phyloP scores from a whole-genome alignment of 2,888 invertebrate genomes.

The Notocelia uddmanniana region DNA sequence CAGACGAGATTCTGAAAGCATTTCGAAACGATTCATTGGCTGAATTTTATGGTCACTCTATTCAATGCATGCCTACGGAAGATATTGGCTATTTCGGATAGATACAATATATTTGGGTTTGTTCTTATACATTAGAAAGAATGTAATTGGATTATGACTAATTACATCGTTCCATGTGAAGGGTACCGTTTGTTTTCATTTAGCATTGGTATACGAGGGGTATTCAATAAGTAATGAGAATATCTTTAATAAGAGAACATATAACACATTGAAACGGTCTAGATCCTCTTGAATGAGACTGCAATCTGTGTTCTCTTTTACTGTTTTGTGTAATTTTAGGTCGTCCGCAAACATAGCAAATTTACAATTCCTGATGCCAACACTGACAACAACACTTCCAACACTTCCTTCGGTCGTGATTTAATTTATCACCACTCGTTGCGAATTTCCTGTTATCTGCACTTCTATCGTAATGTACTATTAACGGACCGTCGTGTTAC shows the following conservation, averaged over 20 bases:
- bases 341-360: background rate
- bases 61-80: constrained; percentile 1
- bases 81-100: background rate
- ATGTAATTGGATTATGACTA: background rate
- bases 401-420: no score
- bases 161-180: background rate
- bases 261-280: background rate
- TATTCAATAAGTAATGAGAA: no score
- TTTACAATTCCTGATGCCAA: background rate
- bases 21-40: background rate
- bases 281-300: background rate
- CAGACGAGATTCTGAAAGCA: background rate
- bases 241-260: no score
- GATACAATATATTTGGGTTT: constrained; percentile 1
- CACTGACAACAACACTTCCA: no score
- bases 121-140: background rate
- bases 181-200: no score
- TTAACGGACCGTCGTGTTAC: no score
- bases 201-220: no score
- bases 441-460: no score
- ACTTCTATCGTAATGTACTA: no score
- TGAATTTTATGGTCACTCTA: constrained; percentile 8
- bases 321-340: background rate
- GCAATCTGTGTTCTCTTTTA: background rate
- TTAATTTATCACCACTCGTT: no score